Evolutionary conservation across 2,113 vertebrate species (phyloP).

Genomic region (Calonectris borealis): DNA sequence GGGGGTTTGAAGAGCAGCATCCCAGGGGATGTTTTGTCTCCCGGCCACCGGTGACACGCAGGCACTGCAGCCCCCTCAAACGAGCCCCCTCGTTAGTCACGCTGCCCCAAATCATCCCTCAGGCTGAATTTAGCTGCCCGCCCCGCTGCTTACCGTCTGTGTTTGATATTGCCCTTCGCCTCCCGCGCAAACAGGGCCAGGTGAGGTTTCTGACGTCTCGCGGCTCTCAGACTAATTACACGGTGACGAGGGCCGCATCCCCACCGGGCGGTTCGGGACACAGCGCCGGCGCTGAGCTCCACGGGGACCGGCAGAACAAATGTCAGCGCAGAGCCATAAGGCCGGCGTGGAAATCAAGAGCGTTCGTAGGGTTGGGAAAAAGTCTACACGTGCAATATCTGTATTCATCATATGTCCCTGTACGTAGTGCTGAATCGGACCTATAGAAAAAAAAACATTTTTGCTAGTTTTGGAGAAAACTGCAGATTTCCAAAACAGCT

Average conservation of each 20-base stretch:
- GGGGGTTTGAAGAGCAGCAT: background rate
- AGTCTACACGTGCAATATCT: background rate
- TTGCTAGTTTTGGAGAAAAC: background rate
- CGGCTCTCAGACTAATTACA: conserved; percentile 36
- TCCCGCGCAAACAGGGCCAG: background rate
- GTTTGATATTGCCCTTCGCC: background rate
- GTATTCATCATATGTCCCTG: background rate
- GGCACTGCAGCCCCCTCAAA: background rate
- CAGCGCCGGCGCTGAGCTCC: background rate
- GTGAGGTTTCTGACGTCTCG: background rate
- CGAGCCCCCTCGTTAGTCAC: background rate
- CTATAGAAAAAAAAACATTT: background rate
- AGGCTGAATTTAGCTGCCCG: background rate
- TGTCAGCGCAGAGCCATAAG: conserved; percentile 3
- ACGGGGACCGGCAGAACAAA: conserved; percentile 4
- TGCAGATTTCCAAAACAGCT: background rate
- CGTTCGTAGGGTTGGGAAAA: background rate
- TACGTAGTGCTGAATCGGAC: background rate
- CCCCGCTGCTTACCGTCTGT: background rate
- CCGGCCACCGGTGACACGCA: fast-evolving
- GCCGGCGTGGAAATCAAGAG: background rate
- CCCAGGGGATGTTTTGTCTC: background rate
- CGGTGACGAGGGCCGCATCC: background rate
- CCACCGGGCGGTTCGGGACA: background rate
- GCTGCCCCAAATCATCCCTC: background rate